These are phyloP conservation scores for Micromesistius poutassou DNA, from an alignment of 2,797 vertebrate genomes.

Conservation along the genomic window DNA sequence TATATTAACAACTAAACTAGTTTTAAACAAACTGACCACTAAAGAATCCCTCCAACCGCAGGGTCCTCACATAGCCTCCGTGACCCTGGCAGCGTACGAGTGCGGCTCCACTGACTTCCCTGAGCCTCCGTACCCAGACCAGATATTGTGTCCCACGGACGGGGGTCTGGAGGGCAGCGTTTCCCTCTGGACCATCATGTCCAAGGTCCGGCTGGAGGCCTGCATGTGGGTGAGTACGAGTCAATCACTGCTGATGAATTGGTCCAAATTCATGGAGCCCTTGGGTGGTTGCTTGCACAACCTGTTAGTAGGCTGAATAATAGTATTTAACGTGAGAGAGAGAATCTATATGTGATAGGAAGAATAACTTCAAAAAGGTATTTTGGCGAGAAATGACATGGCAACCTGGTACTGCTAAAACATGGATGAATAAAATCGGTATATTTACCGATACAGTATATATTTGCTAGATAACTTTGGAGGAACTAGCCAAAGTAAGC, in stretches of 20 bases:
- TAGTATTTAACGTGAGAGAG: background rate
- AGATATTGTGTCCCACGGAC: conserved; percentile 88
- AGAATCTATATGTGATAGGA: background rate
- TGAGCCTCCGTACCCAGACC: conserved; percentile 95
- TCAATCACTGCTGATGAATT: background rate
- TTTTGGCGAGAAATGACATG: background rate
- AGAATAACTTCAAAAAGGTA: background rate
- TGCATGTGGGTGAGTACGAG: conserved; percentile 93
- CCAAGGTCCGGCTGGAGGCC: conserved; percentile 97
- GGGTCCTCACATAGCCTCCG: conserved; percentile 98
- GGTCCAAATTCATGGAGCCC: background rate
- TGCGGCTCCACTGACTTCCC: conserved; percentile 97
- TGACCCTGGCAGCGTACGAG: conserved; percentile 97
- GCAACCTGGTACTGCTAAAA: background rate
- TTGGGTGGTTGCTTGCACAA: background rate
- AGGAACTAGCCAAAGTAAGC: no score
- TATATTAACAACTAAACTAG: no score
- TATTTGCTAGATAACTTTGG: no score
- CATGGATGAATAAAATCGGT: background rate
- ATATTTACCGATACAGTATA: background rate
- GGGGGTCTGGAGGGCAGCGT: conserved; percentile 74
- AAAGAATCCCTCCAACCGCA: conserved; percentile 45
- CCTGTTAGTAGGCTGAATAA: background rate
- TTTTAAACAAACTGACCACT: no score
- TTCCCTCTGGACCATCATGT: conserved; percentile 94